Base-by-base conservation (phyloP, 1,140 invertebrate species). In the Schlechtendalia chinensis region DNA sequence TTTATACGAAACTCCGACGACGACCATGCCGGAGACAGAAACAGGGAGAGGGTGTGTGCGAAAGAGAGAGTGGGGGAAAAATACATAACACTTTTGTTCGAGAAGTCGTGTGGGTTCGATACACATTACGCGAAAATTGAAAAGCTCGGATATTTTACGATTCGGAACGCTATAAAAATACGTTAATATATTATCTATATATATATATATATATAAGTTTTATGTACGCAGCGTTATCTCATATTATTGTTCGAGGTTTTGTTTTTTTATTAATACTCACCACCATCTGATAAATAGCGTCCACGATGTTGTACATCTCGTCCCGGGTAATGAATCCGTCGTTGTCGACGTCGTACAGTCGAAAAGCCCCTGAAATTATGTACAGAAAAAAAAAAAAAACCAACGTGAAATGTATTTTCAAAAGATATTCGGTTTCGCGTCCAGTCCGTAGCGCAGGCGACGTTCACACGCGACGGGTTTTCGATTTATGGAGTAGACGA, bases 221-320 rank as follows among this genome's bases (percentile, higher is more conserved):
- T n/a, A 17, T 32, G n/a, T 24, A 54, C 24, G 10, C 47, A 8
- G 1, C 17, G 24, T n/a, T 53, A 53, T 50, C 16, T 71, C 8
- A 39, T 39, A 39, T 4, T 39, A 39, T 39, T 39, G 32, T 39
- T 39, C 8, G 8, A 39, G 32, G 32, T 39, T 39, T 39, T 8
- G 32, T 39, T 39, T 39, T 39, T 39, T 71, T 71, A 32, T 24
- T 19, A 16, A 45, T 74, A 91, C 94, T 90, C 90, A 96, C 95
- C 89, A 98, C 96, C 97, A 99, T 99, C 87, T 98, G 94, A 88
- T 98, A 99, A 85, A 99, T 99, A 81, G 96, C 96, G 86, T 98
- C 96, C 16, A 99, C 97, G 84, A 99, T 99, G 86, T 97, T 96
- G 85, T 98, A 96, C 97, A 99, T 98, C 87, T 99, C 97, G 82